Conservation (phyloP, 2,113 vertebrate species). For the Nibea albiflora region DNA sequence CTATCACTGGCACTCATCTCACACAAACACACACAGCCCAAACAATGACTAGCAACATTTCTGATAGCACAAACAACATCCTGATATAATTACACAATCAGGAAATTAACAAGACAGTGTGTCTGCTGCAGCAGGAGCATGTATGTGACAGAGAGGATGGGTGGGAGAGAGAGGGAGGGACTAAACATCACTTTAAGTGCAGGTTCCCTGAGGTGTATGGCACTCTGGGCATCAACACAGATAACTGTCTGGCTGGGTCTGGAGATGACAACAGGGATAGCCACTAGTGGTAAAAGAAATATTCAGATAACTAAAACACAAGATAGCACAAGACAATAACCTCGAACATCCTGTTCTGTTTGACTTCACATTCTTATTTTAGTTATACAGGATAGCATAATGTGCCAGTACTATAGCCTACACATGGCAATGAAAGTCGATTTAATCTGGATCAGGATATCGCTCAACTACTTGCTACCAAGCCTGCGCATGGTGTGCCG, state of each 20-base stretch:
- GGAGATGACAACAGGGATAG: constrained; percentile 62
- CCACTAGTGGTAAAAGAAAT: neutral
- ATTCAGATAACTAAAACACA: neutral
- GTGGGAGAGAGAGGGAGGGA: constrained; percentile 31
- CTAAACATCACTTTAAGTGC: constrained; percentile 39
- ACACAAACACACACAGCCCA: constrained; percentile 77
- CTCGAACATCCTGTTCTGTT: neutral
- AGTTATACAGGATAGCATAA: neutral
- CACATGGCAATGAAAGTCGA: neutral
- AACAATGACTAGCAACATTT: constrained; percentile 76
- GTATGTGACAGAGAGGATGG: constrained; percentile 33
- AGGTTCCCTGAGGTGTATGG: constrained; percentile 54
- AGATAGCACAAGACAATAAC: neutral
- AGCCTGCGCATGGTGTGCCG: too few species aligned
- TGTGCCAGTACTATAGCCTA: neutral
- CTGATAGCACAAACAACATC: constrained; percentile 77
- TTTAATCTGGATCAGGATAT: neutral
- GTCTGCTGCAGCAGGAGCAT: constrained; percentile 68
- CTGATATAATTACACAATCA: constrained; percentile 80
- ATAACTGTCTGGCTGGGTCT: constrained; percentile 65
- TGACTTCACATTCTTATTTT: neutral
- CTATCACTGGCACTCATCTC: constrained; percentile 76
- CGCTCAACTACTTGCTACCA: neutral
- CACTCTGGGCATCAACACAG: constrained; percentile 48
- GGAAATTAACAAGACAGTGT: constrained; percentile 78